These are phyloP conservation scores for Centropus bengalensis DNA, from an alignment of 2,113 vertebrate species.

Conservation along the genomic window DNA sequence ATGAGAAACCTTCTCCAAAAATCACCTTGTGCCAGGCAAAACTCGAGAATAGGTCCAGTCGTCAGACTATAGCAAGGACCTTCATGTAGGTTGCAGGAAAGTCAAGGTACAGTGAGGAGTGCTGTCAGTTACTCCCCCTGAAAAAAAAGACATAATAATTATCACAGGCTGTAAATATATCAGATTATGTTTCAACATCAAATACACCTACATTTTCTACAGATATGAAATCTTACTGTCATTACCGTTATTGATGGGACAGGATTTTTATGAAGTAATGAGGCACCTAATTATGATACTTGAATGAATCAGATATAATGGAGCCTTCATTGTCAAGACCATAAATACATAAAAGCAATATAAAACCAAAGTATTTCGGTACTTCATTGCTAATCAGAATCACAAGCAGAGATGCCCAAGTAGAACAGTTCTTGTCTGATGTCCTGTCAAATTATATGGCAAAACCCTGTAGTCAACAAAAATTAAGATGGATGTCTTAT, in stretches of 20 bases:
- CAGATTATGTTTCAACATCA: neutral
- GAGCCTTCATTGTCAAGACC: neutral
- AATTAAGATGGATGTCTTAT: neutral
- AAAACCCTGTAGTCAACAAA: neutral
- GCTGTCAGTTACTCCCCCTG: neutral
- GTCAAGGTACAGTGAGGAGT: neutral
- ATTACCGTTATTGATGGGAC: neutral
- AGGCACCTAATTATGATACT: neutral
- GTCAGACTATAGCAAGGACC: neutral
- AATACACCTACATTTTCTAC: neutral
- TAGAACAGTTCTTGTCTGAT: neutral
- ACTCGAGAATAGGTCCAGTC: neutral
- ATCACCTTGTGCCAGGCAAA: neutral
- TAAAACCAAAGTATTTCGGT: neutral
- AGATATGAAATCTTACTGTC: neutral
- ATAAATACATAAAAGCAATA: neutral
- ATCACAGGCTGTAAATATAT: neutral
- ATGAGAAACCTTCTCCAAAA: neutral
- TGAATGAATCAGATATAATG: neutral
- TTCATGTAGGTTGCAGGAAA: neutral
- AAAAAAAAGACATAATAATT: neutral
- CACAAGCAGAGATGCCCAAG: neutral
- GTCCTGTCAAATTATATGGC: slow-evolving; percentile 9
- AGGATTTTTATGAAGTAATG: neutral
- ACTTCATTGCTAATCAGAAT: neutral